Evolutionary conservation across 2,888 invertebrate genomes (phyloP).

Genomic region (Xestia c-nigrum): DNA sequence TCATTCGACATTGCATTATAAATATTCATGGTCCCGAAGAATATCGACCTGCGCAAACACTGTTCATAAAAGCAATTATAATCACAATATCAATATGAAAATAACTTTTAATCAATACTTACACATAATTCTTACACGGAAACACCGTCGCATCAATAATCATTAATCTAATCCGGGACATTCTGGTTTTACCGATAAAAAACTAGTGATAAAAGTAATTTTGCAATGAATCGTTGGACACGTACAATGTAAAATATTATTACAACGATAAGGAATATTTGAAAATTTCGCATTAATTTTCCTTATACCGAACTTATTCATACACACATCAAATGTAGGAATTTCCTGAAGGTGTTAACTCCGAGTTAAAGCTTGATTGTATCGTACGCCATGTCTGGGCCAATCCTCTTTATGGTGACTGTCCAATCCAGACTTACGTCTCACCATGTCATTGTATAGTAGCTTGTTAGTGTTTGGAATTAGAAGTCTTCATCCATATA

Average conservation of each 20-base stretch:
- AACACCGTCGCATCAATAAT: slow-evolving; percentile 46
- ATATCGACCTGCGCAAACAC: neutral
- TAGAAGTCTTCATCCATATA: slow-evolving; percentile 77
- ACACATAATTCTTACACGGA: slow-evolving; percentile 34
- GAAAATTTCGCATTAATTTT: slow-evolving; percentile 33
- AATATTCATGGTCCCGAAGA: neutral
- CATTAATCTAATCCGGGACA: slow-evolving; percentile 63
- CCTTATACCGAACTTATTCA: slow-evolving; percentile 22
- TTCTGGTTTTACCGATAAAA: slow-evolving; percentile 56
- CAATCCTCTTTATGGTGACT: slow-evolving; percentile 89
- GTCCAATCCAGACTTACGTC: slow-evolving; percentile 70
- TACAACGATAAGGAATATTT: slow-evolving; percentile 42
- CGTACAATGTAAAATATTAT: slow-evolving; percentile 21
- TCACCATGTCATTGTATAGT: slow-evolving; percentile 25
- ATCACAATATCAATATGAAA: slow-evolving; percentile 6
- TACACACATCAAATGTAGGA: slow-evolving; percentile 23
- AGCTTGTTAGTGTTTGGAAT: slow-evolving; percentile 47
- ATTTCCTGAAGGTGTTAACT: slow-evolving; percentile 79
- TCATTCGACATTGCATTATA: slow-evolving; percentile 4
- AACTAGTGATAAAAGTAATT: slow-evolving; percentile 51
- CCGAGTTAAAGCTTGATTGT: slow-evolving; percentile 71
- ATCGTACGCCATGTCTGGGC: slow-evolving; percentile 83
- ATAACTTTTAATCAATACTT: slow-evolving; percentile 13
- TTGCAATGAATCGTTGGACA: slow-evolving; percentile 38
- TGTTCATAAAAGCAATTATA: neutral